Conservation (phyloP, 2,113 vertebrate genomes). For the Myodes glareolus region DNA sequence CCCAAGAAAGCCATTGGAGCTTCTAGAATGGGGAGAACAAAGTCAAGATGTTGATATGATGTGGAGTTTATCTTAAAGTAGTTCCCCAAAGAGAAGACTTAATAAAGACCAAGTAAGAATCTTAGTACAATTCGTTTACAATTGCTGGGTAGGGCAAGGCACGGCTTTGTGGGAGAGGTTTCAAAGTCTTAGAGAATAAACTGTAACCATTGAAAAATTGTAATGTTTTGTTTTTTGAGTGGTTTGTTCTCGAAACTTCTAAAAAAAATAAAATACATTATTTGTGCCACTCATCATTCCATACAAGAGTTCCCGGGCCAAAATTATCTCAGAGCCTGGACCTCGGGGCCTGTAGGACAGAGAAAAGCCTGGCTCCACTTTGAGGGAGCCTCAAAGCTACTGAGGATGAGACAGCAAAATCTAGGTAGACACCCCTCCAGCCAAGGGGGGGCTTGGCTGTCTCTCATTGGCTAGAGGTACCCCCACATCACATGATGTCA, state of each 20-base stretch:
- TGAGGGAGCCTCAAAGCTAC: no score
- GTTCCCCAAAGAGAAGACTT: neutral
- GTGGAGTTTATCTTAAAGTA: neutral
- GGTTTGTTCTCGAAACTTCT: neutral
- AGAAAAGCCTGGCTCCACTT: no score
- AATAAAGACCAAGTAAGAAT: neutral
- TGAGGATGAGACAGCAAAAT: no score
- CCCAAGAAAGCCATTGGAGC: neutral
- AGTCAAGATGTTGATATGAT: neutral
- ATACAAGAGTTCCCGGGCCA: neutral
- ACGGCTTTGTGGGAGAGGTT: neutral
- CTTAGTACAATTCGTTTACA: neutral
- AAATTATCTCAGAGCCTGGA: no score
- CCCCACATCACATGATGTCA: no score
- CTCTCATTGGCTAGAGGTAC: no score
- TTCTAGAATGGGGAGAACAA: neutral
- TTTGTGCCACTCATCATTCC: neutral
- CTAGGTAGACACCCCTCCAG: no score
- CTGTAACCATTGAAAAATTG: neutral
- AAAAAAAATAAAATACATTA: neutral
- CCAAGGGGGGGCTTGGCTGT: no score
- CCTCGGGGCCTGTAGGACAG: no score
- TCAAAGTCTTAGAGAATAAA: constrained; percentile 1
- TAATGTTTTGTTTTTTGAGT: neutral
- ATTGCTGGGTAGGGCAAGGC: neutral